Percentiles rank a stretch among this genome's conserved stretches.
phyloP scores from a whole-genome alignment of 2,797 vertebrate genomes.

The Masticophis lateralis region DNA sequence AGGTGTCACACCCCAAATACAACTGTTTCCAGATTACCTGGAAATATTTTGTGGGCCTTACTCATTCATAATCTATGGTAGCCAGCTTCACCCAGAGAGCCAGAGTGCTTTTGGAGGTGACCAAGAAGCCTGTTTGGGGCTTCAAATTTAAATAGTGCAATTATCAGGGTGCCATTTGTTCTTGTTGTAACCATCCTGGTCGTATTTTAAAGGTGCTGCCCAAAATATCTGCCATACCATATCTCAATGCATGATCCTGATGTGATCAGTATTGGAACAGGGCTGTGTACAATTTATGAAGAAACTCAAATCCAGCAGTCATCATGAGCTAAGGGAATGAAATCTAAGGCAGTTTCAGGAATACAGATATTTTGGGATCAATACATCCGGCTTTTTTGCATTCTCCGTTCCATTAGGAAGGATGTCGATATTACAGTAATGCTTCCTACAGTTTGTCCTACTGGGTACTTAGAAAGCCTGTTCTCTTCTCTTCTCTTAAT shows the following conservation, averaged over 20 bases:
- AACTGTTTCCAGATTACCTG: not conserved
- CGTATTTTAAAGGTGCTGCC: not conserved
- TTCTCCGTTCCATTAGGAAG: not conserved
- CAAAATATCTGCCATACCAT: not conserved
- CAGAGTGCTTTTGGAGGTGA: not conserved
- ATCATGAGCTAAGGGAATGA: not conserved
- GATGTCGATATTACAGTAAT: not conserved
- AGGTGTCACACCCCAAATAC: not conserved
- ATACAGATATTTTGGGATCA: not conserved
- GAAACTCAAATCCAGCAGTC: not conserved
- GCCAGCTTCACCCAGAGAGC: not conserved
- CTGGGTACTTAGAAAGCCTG: not conserved
- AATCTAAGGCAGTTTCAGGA: not conserved
- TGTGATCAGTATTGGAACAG: not conserved
- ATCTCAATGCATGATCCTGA: not conserved
- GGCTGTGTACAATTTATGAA: not conserved
- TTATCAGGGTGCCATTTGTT: not conserved
- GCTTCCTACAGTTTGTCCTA: not conserved
- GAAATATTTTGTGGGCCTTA: not conserved
- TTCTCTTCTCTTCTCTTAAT: not conserved
- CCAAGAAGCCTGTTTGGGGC: not conserved
- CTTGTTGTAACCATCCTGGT: not conserved
- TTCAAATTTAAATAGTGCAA: not conserved
- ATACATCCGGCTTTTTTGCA: not conserved
- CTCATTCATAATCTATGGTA: not conserved